Conservation (phyloP, 2,797 vertebrate species). For the Neosalanx taihuensis region DNA sequence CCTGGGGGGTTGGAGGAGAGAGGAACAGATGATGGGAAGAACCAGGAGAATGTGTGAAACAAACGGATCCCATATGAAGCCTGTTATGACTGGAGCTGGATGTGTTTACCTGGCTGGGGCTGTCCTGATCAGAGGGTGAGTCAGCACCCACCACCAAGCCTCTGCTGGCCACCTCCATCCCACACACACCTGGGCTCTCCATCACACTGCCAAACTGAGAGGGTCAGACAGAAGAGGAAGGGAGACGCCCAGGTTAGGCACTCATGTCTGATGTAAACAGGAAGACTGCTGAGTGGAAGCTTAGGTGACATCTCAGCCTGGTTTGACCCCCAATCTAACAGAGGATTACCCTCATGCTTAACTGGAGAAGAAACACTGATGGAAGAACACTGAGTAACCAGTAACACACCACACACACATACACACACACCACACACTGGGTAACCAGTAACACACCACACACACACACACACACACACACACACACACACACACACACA, state of each 20-base stretch:
- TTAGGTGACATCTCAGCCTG: background rate
- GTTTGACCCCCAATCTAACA: background rate
- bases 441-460: too few relatives aligned
- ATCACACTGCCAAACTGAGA: conserved; percentile 71
- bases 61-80: background rate
- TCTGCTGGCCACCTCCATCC: conserved; percentile 69
- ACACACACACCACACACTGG: too few relatives aligned
- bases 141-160: conserved; percentile 72
- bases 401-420: too few relatives aligned
- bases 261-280: background rate
- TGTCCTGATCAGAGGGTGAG: conserved; percentile 64
- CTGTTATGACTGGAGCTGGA: background rate
- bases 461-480: too few relatives aligned
- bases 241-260: background rate
- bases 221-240: conserved; percentile 8
- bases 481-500: too few relatives aligned
- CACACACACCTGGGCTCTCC: conserved; percentile 76
- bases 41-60: background rate
- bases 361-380: conserved; percentile 3
- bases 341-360: conserved; percentile 37
- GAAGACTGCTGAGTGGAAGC: background rate
- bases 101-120: conserved; percentile 62
- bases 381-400: background rate
- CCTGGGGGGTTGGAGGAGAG: conserved; percentile 44
- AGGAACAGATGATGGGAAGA: background rate